Percentiles rank a stretch among this genome's conserved stretches.
phyloP scores from a whole-genome alignment of 2,797 vertebrate genomes.

The Smutsia gigantea region DNA sequence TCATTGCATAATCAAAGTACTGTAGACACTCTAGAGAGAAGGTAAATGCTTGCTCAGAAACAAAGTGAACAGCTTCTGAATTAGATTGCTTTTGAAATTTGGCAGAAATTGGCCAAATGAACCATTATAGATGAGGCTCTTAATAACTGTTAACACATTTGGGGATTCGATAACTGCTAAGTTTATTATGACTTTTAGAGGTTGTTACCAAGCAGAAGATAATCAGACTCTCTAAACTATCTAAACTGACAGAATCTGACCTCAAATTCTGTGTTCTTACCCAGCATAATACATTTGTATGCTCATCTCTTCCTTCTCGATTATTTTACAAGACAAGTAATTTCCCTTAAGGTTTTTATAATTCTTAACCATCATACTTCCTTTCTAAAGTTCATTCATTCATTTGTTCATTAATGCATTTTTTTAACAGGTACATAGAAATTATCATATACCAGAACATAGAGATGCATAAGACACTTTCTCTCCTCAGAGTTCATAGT shows the following conservation, averaged over 20 bases:
- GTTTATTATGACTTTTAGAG: background rate
- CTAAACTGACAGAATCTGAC: background rate
- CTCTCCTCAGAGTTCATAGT: background rate
- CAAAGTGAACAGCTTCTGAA: background rate
- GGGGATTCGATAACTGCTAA: background rate
- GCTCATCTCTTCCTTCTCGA: background rate
- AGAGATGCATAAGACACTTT: background rate
- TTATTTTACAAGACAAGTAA: background rate
- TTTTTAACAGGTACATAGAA: background rate
- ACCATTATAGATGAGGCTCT: background rate
- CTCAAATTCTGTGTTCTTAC: background rate
- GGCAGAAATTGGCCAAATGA: background rate
- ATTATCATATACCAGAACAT: background rate
- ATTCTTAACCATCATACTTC: background rate
- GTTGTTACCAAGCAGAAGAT: background rate
- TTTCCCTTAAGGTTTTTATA: background rate
- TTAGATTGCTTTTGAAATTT: background rate
- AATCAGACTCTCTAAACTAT: background rate
- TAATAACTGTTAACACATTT: background rate
- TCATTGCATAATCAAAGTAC: background rate
- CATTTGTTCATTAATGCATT: background rate
- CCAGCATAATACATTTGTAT: background rate
- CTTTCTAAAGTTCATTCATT: background rate
- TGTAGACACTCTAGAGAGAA: background rate
- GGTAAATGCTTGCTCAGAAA: background rate